Evolutionary conservation across 2,113 vertebrate genomes (phyloP), one percentile per base, ranked within the genome.

Genomic region (Pogonocichla stellata): DNA sequence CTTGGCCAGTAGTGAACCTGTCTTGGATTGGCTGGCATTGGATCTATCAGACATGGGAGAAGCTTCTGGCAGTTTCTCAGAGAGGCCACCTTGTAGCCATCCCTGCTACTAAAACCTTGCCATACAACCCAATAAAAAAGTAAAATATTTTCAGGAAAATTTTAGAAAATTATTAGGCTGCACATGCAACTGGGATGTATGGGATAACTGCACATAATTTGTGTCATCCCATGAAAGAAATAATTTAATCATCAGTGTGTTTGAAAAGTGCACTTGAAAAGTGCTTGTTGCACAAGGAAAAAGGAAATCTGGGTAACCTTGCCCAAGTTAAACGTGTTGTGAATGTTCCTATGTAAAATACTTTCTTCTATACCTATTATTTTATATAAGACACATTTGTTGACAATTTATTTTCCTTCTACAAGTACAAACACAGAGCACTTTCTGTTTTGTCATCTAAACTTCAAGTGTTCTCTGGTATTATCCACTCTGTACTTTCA

Each of bases 361-460:
- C 25, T 64, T 29, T 67, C 2, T 22, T 57, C 8, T n/a, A 3
- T 14, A 19, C 25, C 29, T 45, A 8, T 24, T 54, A 43, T 80
- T 56, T 80, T 29, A n/a, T 40, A n/a, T 26, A 26, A 81, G 51
- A 31, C 17, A 53, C 28, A 31, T 31, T 53, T 53, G 51, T 3
- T 19, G 80, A 34, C 3, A 51, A 65, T 84, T 43, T 17, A 10
- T 51, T 66, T 20, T 23, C 8, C 80, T 78, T 67, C 42, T 56
- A 12, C 11, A 36, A 17, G 8, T 23, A 38, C 2, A 22, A 1
- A 6, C 4, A 7, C 3, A 14, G 5, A 94, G 0, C 3, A 14
- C 10, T 74, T 69, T 22, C 81, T 86, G 19, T 36, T 60, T 80
- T 82, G 12, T 8, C 13, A 69, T 4, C 4, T 33, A 58, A 74